Evolutionary conservation across 2,888 invertebrate genomes (phyloP), one percentile per base, ranked within the genome.

Genomic region (Trichacis sp.): DNA sequence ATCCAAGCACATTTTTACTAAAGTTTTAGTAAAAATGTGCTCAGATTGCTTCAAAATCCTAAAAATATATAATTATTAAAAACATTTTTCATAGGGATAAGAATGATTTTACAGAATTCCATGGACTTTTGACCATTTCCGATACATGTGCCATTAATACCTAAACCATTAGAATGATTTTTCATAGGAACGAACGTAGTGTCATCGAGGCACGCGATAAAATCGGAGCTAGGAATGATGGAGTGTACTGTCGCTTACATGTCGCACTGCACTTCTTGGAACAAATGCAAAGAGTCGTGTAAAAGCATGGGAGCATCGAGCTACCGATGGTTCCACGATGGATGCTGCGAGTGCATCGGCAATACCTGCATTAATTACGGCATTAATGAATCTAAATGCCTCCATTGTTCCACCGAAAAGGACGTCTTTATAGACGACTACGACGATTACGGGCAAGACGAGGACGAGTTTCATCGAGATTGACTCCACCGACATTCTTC

Each of bases 191-290:
- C 36, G 36, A 36, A 12, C 9, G 4, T 40, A 5, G 14, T 3
- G 4, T 12, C 9, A 12, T 40, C 14, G 40, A 6, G 38, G 52
- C 20, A 46, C 4, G 8, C 17, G 20, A 20, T 20, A 38, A 54
- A n/a, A 12, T 36, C 85, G 29, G 88, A 89, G 74, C 85, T 88
- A 57, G 85, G 89, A 18, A 91, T 90, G 0, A 86, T 92, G 19
- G 95, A 96, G 86, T 96, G 96, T 84, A 95, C 95, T 0, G 95
- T 95, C 12, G 93, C 93, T 1, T 96, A 92, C 85, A 90, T 94
- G 89, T 90, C 92, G 45, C 91, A 93, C 78, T 96, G 96, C 82
- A 91, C 93, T 88, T 92, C 94, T 1, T 89, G 91, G 86, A 90
- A 90, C 79, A 94, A 94, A 84, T 96, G 96, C 81, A 91, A 91